These are phyloP conservation scores for Chrysemys picta DNA, from an alignment of 2,113 vertebrate species.

Conservation along the genomic window DNA sequence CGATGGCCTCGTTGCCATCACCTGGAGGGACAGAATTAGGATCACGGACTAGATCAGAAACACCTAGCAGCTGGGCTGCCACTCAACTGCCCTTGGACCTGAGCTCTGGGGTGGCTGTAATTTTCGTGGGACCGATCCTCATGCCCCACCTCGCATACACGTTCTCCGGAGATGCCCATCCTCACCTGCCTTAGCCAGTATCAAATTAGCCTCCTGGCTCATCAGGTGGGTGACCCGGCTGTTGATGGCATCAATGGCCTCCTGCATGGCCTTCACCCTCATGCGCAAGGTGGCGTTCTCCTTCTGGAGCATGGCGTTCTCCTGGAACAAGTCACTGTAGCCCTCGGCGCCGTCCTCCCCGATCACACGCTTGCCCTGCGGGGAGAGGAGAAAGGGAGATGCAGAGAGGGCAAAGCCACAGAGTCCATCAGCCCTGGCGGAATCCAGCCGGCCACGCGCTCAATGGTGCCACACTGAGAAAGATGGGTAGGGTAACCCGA, in stretches of 20 bases:
- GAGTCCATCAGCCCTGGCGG: neutral
- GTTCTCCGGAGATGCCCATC: neutral
- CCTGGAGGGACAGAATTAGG: constrained; percentile 69
- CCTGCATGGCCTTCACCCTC: constrained; percentile 97
- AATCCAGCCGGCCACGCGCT: too few species aligned
- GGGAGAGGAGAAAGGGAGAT: neutral
- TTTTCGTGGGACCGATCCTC: accelerated
- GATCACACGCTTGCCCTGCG: constrained; percentile 92
- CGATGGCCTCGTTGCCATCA: constrained; percentile 92
- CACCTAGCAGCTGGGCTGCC: accelerated
- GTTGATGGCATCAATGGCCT: constrained; percentile 96
- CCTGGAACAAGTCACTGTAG: constrained; percentile 91
- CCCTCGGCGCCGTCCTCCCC: constrained; percentile 90
- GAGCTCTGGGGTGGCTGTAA: accelerated
- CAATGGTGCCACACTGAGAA: accelerated
- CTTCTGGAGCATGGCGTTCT: constrained; percentile 94
- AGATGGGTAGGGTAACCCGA: too few species aligned
- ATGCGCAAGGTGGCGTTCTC: constrained; percentile 90
- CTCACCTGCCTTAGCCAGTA: constrained; percentile 93
- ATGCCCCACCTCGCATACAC: accelerated
- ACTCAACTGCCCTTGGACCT: accelerated
- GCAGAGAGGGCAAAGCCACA: accelerated
- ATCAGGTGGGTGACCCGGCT: constrained; percentile 91
- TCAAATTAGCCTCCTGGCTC: constrained; percentile 90
- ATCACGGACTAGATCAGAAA: neutral